These are phyloP conservation scores for Lasioglossum malachurum DNA, from an alignment of 2,888 invertebrate species.

Conservation along the genomic window DNA sequence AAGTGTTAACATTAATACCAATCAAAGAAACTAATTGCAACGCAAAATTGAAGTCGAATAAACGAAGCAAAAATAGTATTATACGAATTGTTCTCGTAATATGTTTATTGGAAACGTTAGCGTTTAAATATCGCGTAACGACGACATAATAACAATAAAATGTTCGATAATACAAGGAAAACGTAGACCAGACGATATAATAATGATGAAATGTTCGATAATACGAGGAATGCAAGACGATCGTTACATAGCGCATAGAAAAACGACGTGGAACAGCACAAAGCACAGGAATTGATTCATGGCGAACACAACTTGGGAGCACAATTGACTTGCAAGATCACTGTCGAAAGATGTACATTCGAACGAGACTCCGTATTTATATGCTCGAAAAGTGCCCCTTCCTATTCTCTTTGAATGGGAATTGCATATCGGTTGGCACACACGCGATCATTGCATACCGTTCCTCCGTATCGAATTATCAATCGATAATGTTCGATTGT, in stretches of 20 bases:
- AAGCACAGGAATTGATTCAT: not conserved
- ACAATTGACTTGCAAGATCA: not conserved
- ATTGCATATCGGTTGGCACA: not conserved
- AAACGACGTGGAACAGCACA: not conserved
- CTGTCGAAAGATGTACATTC: not conserved
- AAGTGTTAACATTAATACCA: no score
- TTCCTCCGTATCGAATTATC: slow-evolving; percentile 7
- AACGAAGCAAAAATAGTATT: no score
- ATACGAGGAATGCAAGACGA: not conserved
- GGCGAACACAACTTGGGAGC: not conserved
- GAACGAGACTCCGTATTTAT: not conserved
- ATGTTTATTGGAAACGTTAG: no score
- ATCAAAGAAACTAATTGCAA: no score
- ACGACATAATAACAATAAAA: no score
- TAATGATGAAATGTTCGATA: not conserved
- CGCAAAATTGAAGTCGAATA: no score
- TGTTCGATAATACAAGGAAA: not conserved
- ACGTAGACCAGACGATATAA: not conserved
- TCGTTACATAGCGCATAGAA: not conserved
- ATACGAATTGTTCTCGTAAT: no score
- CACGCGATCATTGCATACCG: not conserved
- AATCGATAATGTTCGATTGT: not conserved
- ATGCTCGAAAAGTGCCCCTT: not conserved
- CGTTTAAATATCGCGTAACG: no score
- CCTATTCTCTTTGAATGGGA: not conserved